Evolutionary conservation across 2,797 vertebrate genomes (phyloP).

Genomic region (Aulostomus chinensis): DNA sequence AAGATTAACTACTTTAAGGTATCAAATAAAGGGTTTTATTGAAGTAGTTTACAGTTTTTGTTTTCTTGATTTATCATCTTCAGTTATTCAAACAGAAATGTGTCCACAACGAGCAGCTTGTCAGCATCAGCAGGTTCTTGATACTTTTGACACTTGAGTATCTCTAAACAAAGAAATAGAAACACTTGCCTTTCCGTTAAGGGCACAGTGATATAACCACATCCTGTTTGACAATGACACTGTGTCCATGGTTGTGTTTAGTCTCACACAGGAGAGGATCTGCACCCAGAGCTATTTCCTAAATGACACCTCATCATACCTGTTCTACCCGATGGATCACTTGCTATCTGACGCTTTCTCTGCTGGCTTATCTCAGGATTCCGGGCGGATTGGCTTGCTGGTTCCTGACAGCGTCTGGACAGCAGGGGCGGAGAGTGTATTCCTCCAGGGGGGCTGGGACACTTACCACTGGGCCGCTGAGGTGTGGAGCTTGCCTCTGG

Average conservation of each 20-base stretch:
- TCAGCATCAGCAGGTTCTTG: too few relatives aligned
- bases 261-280: constrained; percentile 2
- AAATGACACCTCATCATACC: constrained; percentile 8
- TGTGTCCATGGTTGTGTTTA: neutral
- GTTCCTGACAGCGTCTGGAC: constrained; percentile 42
- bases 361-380: constrained; percentile 35
- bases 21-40: too few relatives aligned
- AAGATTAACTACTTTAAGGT: too few relatives aligned
- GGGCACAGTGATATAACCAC: neutral
- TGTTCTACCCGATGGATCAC: constrained; percentile 32
- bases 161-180: too few relatives aligned
- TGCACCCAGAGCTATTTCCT: constrained; percentile 13
- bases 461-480: constrained; percentile 43
- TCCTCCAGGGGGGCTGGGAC: constrained; percentile 42
- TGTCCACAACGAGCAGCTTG: too few relatives aligned
- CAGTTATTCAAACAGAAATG: too few relatives aligned
- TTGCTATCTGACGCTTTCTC: constrained; percentile 25
- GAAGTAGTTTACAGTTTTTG: too few relatives aligned
- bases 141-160: too few relatives aligned
- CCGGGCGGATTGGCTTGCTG: constrained; percentile 18
- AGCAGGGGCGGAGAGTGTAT: constrained; percentile 41
- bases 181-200: too few relatives aligned
- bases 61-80: too few relatives aligned
- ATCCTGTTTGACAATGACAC: neutral
- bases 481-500: constrained; percentile 51